Evolutionary conservation across 2,113 vertebrate species (phyloP).

Genomic region (Numenius arquata): DNA sequence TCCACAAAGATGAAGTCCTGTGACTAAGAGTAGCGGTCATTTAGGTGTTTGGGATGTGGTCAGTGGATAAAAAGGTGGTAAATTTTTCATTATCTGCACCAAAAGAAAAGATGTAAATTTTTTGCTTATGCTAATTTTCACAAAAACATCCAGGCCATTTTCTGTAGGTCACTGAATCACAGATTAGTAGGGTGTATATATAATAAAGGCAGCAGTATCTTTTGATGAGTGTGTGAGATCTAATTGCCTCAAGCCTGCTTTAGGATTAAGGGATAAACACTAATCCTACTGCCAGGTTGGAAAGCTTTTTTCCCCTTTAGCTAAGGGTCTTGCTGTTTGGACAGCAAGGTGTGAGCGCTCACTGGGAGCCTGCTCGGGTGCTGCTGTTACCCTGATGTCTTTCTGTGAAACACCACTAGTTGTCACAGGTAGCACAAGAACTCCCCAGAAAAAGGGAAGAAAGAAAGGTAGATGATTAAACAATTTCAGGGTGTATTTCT

Average conservation of each 20-base stretch:
- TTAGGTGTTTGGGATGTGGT: not conserved
- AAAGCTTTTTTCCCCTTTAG: not conserved
- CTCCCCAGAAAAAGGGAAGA: not conserved
- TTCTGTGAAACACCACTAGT: not conserved
- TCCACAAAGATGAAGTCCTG: not conserved
- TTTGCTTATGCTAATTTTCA: not conserved
- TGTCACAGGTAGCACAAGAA: not conserved
- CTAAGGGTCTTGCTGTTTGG: not conserved
- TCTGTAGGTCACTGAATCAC: not conserved
- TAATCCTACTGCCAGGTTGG: not conserved
- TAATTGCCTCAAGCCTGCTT: not conserved
- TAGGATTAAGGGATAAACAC: not conserved
- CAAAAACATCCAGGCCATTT: not conserved
- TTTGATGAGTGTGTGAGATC: not conserved
- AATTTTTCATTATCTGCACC: not conserved
- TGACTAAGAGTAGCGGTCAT: not conserved
- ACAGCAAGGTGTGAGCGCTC: not conserved
- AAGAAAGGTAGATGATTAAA: not conserved
- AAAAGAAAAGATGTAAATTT: not conserved
- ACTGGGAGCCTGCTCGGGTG: not conserved
- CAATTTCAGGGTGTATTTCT: not conserved
- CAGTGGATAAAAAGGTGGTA: not conserved
- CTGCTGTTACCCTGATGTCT: not conserved
- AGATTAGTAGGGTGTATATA: not conserved
- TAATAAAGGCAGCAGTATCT: not conserved